Percentiles rank a stretch among this genome's conserved stretches.
phyloP scores from a whole-genome alignment of 2,888 invertebrate genomes.

The Taenaris catops region DNA sequence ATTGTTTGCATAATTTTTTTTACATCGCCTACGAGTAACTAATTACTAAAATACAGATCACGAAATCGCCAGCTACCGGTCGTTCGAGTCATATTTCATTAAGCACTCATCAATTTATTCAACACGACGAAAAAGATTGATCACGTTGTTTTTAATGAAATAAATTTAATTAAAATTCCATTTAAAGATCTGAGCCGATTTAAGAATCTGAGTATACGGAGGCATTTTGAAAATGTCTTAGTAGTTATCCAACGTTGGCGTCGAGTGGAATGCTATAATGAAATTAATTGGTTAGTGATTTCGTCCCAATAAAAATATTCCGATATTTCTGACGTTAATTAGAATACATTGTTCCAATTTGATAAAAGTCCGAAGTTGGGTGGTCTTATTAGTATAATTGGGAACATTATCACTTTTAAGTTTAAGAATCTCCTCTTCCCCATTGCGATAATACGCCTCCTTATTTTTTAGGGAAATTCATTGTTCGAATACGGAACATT shows the following conservation, averaged over 20 bases:
- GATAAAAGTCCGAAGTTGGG: conserved; percentile 22
- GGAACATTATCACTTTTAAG: too few relatives aligned
- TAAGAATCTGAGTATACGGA: conserved; percentile 37
- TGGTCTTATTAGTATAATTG: conserved; percentile 10
- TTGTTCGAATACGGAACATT: too few relatives aligned
- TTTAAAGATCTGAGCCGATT: conserved; percentile 41
- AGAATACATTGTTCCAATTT: conserved; percentile 47
- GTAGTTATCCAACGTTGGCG: conserved; percentile 53
- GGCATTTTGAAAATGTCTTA: conserved; percentile 55
- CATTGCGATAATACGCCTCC: too few relatives aligned
- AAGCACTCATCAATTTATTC: conserved; percentile 9
- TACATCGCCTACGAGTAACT: too few relatives aligned
- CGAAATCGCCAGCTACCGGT: neutral
- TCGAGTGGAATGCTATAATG: conserved; percentile 67
- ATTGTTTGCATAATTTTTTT: too few relatives aligned
- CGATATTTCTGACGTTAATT: conserved; percentile 57
- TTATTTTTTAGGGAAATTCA: too few relatives aligned
- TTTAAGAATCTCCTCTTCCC: too few relatives aligned
- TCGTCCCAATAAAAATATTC: conserved; percentile 53
- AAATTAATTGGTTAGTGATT: conserved; percentile 67
- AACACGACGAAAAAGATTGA: conserved; percentile 11
- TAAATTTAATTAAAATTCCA: conserved; percentile 67
- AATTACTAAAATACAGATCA: too few relatives aligned
- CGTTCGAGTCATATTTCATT: conserved; percentile 5
- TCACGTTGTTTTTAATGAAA: conserved; percentile 26